These are phyloP conservation scores for Diachasmimorpha longicaudata DNA, from an alignment of 1,140 invertebrate genomes.

Conservation along the genomic window DNA sequence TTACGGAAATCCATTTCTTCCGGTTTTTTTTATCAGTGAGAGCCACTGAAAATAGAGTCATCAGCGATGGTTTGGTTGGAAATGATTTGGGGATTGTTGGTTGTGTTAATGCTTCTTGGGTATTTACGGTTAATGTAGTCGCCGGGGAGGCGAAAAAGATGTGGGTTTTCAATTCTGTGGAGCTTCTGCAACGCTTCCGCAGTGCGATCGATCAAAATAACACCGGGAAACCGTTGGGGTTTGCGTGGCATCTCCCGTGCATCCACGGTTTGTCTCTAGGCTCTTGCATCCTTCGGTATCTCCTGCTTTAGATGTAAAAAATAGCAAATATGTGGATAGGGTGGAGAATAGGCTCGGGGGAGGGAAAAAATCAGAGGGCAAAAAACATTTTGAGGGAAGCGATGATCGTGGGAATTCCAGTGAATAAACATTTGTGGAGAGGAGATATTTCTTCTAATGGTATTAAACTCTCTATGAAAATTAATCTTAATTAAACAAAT, in stretches of 20 bases:
- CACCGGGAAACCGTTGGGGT: not conserved
- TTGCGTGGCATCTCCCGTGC: not conserved
- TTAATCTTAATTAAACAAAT: too few species aligned
- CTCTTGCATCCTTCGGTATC: not conserved
- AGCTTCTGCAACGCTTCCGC: conserved; percentile 25
- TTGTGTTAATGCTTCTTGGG: not conserved
- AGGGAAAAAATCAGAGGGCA: not conserved
- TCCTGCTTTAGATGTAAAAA: not conserved
- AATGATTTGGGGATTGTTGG: not conserved
- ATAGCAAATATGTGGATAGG: not conserved
- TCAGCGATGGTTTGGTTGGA: not conserved
- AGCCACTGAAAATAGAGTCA: not conserved
- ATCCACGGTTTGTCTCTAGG: not conserved
- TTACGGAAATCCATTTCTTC: not conserved
- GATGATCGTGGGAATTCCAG: not conserved
- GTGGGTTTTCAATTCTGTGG: conserved; percentile 2
- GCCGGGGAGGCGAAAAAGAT: not conserved
- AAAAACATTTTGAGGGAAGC: not conserved
- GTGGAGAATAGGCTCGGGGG: not conserved
- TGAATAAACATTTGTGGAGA: not conserved
- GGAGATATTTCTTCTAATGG: conserved; percentile 18
- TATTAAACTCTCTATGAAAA: conserved; percentile 13
- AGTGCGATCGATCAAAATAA: conserved; percentile 30
- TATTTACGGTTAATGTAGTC: not conserved
- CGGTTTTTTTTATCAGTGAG: not conserved